phyloP scores from a whole-genome alignment of 2,888 invertebrate genomes.

The Platynereis dumerilii region DNA sequence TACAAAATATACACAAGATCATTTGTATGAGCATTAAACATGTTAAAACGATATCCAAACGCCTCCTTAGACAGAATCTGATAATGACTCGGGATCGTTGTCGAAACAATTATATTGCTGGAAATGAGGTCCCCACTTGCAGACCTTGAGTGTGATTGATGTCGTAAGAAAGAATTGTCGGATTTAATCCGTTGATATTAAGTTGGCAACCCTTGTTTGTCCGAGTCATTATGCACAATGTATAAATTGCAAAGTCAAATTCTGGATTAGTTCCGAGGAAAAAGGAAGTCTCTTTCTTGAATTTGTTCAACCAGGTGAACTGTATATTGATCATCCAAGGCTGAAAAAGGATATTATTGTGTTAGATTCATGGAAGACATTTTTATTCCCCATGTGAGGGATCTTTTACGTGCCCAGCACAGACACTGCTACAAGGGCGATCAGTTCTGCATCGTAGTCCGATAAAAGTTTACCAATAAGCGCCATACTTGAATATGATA shows the following conservation, averaged over 20 bases:
- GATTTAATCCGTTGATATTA: not conserved
- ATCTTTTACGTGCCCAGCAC: too few relatives aligned
- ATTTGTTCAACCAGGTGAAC: constrained; percentile 14
- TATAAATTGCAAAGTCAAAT: constrained; percentile 86
- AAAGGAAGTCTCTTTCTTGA: constrained; percentile 14
- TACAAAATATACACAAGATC: too few relatives aligned
- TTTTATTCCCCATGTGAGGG: too few relatives aligned
- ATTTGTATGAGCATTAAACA: too few relatives aligned
- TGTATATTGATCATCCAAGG: constrained; percentile 16
- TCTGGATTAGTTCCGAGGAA: constrained; percentile 75
- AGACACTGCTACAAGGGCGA: too few relatives aligned
- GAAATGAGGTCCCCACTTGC: constrained; percentile 5
- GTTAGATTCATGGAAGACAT: too few relatives aligned
- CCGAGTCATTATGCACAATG: constrained; percentile 83
- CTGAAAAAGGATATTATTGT: constrained; percentile 1
- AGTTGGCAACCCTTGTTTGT: constrained; percentile 67
- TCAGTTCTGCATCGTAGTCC: too few relatives aligned
- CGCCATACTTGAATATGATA: too few relatives aligned
- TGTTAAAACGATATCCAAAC: too few relatives aligned
- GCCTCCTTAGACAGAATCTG: too few relatives aligned
- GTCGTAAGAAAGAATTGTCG: constrained; percentile 3
- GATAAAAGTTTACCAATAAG: too few relatives aligned
- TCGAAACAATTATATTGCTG: not conserved
- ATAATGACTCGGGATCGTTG: too few relatives aligned
- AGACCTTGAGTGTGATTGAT: constrained; percentile 10